Evolutionary conservation across 2,113 vertebrate species (phyloP).

Genomic region (Archilochus colubris): DNA sequence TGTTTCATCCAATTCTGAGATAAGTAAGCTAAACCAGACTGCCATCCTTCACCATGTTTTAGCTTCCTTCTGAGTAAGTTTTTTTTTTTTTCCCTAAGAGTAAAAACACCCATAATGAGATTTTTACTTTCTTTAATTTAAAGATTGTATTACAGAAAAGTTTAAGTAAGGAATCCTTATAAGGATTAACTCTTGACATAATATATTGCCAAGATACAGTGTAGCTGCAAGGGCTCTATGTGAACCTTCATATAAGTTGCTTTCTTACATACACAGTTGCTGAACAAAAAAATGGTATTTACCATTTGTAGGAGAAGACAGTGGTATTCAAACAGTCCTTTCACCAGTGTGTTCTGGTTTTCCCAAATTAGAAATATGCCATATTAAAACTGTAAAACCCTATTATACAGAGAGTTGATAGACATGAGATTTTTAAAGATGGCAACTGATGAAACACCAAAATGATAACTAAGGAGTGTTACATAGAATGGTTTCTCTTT

Average conservation of each 20-base stretch:
- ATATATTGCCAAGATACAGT: conserved; percentile 67
- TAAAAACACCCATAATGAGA: conserved; percentile 53
- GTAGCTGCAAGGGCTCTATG: conserved; percentile 65
- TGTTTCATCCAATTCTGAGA: neutral
- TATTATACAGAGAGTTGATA: conserved; percentile 13
- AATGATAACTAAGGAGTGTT: conserved; percentile 72
- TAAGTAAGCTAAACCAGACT: neutral
- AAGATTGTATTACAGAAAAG: conserved; percentile 71
- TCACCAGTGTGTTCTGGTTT: conserved; percentile 46
- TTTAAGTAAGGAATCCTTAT: conserved; percentile 66
- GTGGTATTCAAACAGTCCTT: conserved; percentile 61
- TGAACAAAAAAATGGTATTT: conserved; percentile 44
- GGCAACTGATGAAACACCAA: conserved; percentile 38
- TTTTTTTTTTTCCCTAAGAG: neutral
- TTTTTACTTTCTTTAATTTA: conserved; percentile 74
- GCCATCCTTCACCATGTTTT: neutral
- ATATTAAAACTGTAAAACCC: conserved; percentile 22
- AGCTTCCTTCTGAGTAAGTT: neutral
- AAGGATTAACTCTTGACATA: conserved; percentile 67
- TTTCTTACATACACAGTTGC: conserved; percentile 52
- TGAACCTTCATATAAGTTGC: conserved; percentile 66
- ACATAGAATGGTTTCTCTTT: conserved; percentile 72
- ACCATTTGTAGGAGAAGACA: conserved; percentile 44
- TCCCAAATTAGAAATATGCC: conserved; percentile 28
- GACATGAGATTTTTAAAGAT: conserved; percentile 13